Evolutionary conservation across 2,888 invertebrate species (phyloP), one percentile per base, ranked within the genome.

Genomic region (Marronus borbonicus): DNA sequence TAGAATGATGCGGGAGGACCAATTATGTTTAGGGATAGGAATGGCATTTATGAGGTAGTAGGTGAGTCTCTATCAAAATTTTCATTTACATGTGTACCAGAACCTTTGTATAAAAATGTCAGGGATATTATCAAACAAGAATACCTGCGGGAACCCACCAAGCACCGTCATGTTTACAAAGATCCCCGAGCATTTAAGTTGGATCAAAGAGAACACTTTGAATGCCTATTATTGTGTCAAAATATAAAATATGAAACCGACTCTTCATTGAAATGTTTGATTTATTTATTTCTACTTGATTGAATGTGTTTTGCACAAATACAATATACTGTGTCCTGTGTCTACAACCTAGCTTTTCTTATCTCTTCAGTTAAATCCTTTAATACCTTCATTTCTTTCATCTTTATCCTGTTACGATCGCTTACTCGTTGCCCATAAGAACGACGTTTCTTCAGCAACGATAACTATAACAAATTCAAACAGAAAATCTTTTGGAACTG

Each of bases 1-100:
- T 82, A 92, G 92, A 87, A 87, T 50, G 92, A 92, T 83, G 89
- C 89, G 12, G 92, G 92, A 17, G 87, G 90, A 20, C 89, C 91
- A 0, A 89, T 92, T 4, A 89, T 91, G 88, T 90, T 89, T 81
- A 88, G 90, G 62, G 88, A 89, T 0, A 87, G 89, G 52, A 82
- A 83, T 7, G 90, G 90, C 62, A 84, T 89, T 58, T 92, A 91
- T 81, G 90, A 91, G 82, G 84, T 92, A 50, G 86, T 91, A 58
- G 92, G 90, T 90, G 84, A 82, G 17, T 49, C 8, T 12, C 5
- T 7, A 31, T 31, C 5, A 5, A 31, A 31, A 31, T 31, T 3
- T 5, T 4, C 31, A 31, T 5, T 31, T 31, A 31, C 31, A 31
- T 5, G 3, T 3, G 5, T 5, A 31, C 31, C 31, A 31, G 0